These are phyloP conservation scores for Eupristina koningsbergeri DNA, from an alignment of 1,140 invertebrate genomes.

Conservation along the genomic window DNA sequence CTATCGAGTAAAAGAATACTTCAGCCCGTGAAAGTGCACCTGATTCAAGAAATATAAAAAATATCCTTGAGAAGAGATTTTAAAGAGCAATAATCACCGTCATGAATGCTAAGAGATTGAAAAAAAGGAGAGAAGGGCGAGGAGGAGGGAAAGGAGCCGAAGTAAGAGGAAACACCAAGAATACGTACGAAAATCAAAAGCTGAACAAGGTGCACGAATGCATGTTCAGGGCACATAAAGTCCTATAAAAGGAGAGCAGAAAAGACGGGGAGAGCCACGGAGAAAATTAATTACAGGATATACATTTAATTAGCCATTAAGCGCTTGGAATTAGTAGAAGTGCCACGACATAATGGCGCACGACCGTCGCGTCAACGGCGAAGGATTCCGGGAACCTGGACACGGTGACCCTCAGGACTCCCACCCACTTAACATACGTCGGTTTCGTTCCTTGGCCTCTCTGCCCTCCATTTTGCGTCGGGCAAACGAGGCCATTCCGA, in stretches of 20 bases:
- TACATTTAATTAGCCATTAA: conserved; percentile 41
- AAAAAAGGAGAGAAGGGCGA: neutral
- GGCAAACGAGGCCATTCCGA: neutral
- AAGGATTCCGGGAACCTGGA: neutral
- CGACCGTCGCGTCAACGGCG: neutral
- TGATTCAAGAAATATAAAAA: neutral
- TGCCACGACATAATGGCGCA: conserved; percentile 6
- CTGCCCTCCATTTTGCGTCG: neutral
- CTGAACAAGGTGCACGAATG: neutral
- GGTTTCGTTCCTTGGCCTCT: neutral
- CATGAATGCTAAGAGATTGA: neutral
- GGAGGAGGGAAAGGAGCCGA: too few species aligned
- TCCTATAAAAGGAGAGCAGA: too few species aligned
- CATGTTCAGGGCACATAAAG: neutral
- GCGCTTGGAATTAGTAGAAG: neutral
- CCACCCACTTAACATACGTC: neutral
- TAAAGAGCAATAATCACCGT: neutral
- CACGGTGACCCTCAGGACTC: too few species aligned
- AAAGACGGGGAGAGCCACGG: too few species aligned
- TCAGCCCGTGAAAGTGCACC: neutral
- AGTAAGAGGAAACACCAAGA: too few species aligned
- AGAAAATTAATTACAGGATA: neutral
- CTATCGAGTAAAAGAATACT: neutral
- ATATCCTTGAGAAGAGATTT: neutral
- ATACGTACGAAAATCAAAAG: too few species aligned